Conservation (phyloP, 2,888 invertebrate genomes). For the Glomeris marginata region DNA sequence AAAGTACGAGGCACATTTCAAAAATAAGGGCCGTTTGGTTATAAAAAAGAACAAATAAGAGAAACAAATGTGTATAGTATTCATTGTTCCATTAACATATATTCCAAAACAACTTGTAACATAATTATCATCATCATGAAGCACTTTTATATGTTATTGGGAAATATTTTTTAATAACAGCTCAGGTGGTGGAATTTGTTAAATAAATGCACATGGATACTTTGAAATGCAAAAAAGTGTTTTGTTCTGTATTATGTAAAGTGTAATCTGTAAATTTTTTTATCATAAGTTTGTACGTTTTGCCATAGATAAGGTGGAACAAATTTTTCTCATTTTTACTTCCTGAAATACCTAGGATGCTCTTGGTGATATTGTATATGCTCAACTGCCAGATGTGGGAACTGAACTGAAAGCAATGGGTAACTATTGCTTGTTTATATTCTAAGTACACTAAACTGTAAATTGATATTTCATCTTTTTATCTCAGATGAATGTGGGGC, state of each 20-base stretch:
- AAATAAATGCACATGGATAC: slow-evolving; percentile 10
- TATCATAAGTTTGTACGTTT: neutral
- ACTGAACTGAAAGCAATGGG: slow-evolving; percentile 50
- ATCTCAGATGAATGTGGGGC: slow-evolving; percentile 78
- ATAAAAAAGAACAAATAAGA: too few species aligned
- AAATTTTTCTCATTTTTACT: slow-evolving; percentile 3
- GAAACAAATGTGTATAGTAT: too few species aligned
- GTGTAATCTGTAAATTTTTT: neutral
- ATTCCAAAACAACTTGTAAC: too few species aligned
- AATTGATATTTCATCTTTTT: slow-evolving; percentile 4
- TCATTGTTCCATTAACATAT: too few species aligned
- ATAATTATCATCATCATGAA: too few species aligned
- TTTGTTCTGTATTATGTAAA: neutral
- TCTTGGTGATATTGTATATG: slow-evolving; percentile 92
- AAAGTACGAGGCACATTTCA: too few species aligned
- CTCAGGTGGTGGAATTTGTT: neutral
- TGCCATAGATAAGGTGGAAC: too few species aligned
- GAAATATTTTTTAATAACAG: neutral
- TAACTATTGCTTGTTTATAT: slow-evolving; percentile 24
- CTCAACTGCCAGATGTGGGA: slow-evolving; percentile 76
- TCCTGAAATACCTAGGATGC: slow-evolving; percentile 49
- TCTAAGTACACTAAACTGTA: neutral
- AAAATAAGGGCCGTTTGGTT: too few species aligned
- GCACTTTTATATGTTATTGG: slow-evolving; percentile 4
- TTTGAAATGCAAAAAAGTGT: too few species aligned